Evolutionary conservation across 2,888 invertebrate species (phyloP).

Genomic region (Dysmachus trigonus): DNA sequence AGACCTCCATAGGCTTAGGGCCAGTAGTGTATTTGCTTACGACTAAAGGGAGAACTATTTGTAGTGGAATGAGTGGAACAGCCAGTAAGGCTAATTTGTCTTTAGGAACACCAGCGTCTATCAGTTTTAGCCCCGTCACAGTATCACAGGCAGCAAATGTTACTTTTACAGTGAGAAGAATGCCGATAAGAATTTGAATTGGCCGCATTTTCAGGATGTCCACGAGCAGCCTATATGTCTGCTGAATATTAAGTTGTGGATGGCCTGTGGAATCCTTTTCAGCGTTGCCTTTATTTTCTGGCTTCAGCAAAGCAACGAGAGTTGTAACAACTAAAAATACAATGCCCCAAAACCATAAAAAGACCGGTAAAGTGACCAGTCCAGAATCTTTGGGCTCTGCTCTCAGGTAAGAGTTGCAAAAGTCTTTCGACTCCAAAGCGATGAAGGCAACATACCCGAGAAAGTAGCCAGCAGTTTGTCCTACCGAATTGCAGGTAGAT

Average conservation of each 20-base stretch:
- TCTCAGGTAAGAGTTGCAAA: conserved; percentile 93
- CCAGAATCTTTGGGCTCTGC: conserved; percentile 75
- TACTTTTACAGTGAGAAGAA: conserved; percentile 92
- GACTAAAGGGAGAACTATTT: conserved; percentile 89
- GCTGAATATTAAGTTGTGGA: conserved; percentile 66
- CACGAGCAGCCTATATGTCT: conserved; percentile 85
- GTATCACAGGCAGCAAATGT: conserved; percentile 95
- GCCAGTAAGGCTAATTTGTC: conserved; percentile 93
- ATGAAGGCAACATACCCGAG: conserved; percentile 96
- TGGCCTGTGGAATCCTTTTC: conserved; percentile 57
- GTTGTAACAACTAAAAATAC: conserved; percentile 91
- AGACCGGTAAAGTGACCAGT: conserved; percentile 78
- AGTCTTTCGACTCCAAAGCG: conserved; percentile 93
- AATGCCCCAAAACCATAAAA: conserved; percentile 94
- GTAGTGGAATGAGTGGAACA: conserved; percentile 92
- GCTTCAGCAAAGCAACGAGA: conserved; percentile 87
- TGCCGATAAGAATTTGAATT: conserved; percentile 78
- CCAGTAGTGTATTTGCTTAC: conserved; percentile 81
- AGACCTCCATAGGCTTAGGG: conserved; percentile 87
- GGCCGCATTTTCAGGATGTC: conserved; percentile 85
- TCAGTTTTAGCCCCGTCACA: conserved; percentile 91
- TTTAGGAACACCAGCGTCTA: conserved; percentile 95
- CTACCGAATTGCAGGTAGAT: conserved; percentile 98
- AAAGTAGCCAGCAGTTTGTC: conserved; percentile 97
- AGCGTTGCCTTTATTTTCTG: conserved; percentile 70